Conservation (phyloP, 2,113 vertebrate species). For the Triplophysa tibetana region DNA sequence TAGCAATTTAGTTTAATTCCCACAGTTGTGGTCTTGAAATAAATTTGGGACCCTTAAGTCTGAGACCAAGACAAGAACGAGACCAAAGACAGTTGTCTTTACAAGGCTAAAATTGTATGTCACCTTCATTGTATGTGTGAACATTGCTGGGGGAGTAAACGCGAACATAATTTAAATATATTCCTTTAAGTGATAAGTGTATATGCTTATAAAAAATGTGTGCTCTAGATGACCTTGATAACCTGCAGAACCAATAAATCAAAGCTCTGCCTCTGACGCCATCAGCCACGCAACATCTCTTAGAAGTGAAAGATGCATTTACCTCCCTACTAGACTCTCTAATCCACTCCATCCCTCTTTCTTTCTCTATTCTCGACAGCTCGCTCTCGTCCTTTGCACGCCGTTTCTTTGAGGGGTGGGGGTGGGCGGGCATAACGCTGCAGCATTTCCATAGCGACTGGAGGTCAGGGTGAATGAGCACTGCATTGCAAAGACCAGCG, state of each 20-base stretch:
- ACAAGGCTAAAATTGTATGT: too few species aligned
- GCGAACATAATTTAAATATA: neutral
- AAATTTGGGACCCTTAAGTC: too few species aligned
- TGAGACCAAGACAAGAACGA: too few species aligned
- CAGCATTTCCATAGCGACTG: conserved; percentile 62
- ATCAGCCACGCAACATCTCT: neutral
- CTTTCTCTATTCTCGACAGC: conserved; percentile 53
- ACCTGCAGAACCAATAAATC: neutral
- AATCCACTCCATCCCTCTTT: conserved; percentile 54
- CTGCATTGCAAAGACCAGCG: conserved; percentile 43
- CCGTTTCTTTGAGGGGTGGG: neutral
- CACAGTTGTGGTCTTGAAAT: too few species aligned
- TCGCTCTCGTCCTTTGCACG: conserved; percentile 14
- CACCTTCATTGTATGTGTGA: neutral
- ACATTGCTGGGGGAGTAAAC: neutral
- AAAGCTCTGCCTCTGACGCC: neutral
- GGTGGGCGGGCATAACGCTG: conserved; percentile 39
- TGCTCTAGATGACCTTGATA: neutral
- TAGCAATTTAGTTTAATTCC: too few species aligned
- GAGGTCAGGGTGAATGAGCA: conserved; percentile 62
- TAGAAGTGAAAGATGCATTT: neutral
- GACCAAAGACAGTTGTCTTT: too few species aligned
- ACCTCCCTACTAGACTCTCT: conserved; percentile 62
- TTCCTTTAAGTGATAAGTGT: neutral
- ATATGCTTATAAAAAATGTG: neutral